Evolutionary conservation across 53 echinoderm and acorn worm genomes (phyloP), one percentile per base, ranked within the genome.

Genomic region (Paracentrotus lividus): DNA sequence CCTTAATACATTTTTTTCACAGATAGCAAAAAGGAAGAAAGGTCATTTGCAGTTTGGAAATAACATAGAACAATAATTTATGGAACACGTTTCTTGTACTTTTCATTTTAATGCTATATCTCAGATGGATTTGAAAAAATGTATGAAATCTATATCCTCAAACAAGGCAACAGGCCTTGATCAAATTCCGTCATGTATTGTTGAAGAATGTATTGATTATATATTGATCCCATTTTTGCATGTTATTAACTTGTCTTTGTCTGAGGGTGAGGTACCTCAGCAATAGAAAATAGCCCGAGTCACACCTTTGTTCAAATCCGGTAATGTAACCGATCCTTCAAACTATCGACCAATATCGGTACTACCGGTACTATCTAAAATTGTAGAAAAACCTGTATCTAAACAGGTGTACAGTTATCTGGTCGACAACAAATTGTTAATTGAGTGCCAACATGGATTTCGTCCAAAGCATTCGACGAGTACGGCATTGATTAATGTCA

Each of bases 61-160:
- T 85, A 27, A 18, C 14, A 85, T 85, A 54, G 86, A 52, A 49
- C 86, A n/a, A n/a, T n/a, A 85, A 53, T 86, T 24, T 53, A 86
- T 86, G 55, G 12, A 52, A 49, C 21, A 85, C 51, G 54, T 32
- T 49, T 85, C 29, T 29, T 52, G 24, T 47, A 4, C 9, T 24
- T 85, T 52, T 85, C 44, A 44, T 49, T 85, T 85, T 12, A n/a
- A 85, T 45, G 29, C 20, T 27, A 85, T 85, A 14, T 85, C 86
- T 26, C n/a, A 52, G 23, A 15, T 32, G 14, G 86, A 85, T 15
- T 32, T 85, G n/a, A 47, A 32, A n/a, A 85, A 85, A 51, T 49
- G 49, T 12, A 49, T 85, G 26, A 47, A 15, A 16, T 32, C 86
- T 47, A 15, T 85, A 20, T 49, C 52, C 27, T 86, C 51, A 52